Conservation (phyloP, 2,113 vertebrate species). For the Ivindomyrus marchei region DNA sequence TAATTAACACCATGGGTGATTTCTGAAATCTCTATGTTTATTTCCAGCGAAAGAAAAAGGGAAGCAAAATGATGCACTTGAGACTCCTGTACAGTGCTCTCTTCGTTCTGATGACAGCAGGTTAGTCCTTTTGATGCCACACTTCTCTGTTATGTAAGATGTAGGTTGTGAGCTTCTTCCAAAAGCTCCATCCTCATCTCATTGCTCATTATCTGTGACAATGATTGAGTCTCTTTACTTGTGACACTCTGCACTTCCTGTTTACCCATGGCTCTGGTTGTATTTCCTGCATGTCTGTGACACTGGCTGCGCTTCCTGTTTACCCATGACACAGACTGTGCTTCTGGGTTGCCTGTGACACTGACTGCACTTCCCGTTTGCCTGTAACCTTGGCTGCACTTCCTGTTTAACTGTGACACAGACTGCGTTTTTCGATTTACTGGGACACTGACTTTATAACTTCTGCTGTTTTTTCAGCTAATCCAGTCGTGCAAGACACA, state of each 20-base stretch:
- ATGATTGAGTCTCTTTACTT: background rate
- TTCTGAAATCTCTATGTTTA: constrained; percentile 16
- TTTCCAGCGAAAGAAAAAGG: constrained; percentile 31
- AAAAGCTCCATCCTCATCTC: background rate
- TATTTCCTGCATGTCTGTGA: background rate
- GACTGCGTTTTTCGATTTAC: background rate
- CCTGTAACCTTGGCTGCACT: background rate
- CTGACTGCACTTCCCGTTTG: background rate
- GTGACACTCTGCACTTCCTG: background rate
- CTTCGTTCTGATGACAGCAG: constrained; percentile 45
- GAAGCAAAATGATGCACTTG: constrained; percentile 43
- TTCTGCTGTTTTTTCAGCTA: constrained; percentile 39
- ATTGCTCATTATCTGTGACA: background rate
- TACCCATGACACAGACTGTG: background rate
- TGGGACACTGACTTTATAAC: background rate
- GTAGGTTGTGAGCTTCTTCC: background rate
- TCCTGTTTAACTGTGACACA: background rate
- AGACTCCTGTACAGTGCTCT: constrained; percentile 39
- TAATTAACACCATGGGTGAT: background rate
- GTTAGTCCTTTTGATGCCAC: constrained; percentile 35
- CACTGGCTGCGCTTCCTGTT: background rate
- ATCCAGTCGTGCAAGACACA: constrained; percentile 42
- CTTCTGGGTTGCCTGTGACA: background rate
- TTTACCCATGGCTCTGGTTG: background rate
- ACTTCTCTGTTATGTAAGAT: background rate